Percentiles rank a stretch among this genome's conserved stretches.
Conservation (phyloP, 2,888 invertebrate genomes). For the Congeria kusceri region DNA sequence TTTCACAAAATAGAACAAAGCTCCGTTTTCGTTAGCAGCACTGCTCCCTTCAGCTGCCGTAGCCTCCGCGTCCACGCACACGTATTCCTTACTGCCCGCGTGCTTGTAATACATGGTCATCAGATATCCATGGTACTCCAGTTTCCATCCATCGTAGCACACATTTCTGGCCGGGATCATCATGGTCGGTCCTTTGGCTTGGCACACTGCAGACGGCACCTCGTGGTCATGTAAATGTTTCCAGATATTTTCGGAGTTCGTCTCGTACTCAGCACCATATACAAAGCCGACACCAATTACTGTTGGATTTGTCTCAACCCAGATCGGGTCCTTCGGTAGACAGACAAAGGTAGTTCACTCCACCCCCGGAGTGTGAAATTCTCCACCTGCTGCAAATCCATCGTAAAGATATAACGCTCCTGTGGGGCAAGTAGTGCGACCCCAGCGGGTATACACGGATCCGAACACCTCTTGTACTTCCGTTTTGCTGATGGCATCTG, state of each 20-base stretch:
- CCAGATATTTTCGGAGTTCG: neutral
- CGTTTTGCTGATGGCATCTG: too few relatives aligned
- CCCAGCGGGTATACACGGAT: neutral
- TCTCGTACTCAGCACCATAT: neutral
- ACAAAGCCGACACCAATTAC: neutral
- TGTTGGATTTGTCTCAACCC: neutral
- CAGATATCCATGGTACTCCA: neutral
- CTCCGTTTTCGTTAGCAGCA: neutral
- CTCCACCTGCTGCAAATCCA: neutral
- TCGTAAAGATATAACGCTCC: neutral
- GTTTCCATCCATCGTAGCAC: neutral
- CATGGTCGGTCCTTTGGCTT: neutral
- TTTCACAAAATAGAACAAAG: constrained; percentile 1
- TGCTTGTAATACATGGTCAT: neutral
- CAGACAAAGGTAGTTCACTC: constrained; percentile 1
- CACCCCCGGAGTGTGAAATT: neutral
- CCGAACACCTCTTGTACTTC: too few relatives aligned
- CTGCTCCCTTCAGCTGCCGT: neutral
- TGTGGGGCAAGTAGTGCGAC: neutral
- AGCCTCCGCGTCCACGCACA: neutral
- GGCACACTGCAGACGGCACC: constrained; percentile 3
- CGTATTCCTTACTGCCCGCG: neutral
- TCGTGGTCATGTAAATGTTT: neutral
- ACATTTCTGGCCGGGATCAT: constrained; percentile 3
- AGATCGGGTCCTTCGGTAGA: constrained; percentile 3